Percentiles rank a stretch among this genome's conserved stretches.
These are phyloP conservation scores for Coenonympha arcania DNA, from an alignment of 2,888 invertebrate species.

Conservation along the genomic window DNA sequence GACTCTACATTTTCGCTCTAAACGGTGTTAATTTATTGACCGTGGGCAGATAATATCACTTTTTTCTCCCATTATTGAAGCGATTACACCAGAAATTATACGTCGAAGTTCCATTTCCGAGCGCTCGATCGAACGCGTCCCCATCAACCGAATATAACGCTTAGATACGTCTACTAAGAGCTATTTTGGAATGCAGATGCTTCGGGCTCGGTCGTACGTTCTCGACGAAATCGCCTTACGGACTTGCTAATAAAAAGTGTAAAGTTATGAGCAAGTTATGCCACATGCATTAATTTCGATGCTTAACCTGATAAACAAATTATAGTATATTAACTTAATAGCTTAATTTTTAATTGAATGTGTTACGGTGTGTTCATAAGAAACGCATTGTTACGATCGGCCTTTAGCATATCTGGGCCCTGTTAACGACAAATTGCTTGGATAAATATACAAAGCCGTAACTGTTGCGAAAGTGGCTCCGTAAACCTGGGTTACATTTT, in stretches of 20 bases:
- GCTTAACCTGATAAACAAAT: constrained; percentile 75
- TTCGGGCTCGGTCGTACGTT: constrained; percentile 49
- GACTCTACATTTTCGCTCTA: constrained; percentile 74
- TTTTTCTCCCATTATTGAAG: constrained; percentile 73
- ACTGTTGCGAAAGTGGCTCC: constrained; percentile 26
- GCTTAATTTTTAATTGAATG: constrained; percentile 74
- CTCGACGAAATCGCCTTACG: constrained; percentile 69
- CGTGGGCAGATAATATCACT: constrained; percentile 75
- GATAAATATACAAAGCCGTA: constrained; percentile 40
- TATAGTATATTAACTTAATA: constrained; percentile 72
- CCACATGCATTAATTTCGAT: constrained; percentile 74
- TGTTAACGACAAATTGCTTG: constrained; percentile 57
- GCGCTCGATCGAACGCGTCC: constrained; percentile 42
- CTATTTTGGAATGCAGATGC: constrained; percentile 33
- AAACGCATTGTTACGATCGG: constrained; percentile 59
- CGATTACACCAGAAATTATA: constrained; percentile 75
- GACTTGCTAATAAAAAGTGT: constrained; percentile 72
- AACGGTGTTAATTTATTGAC: constrained; percentile 75
- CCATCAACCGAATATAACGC: constrained; percentile 30
- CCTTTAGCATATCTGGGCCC: constrained; percentile 51
- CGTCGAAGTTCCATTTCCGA: constrained; percentile 61
- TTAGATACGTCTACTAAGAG: constrained; percentile 36
- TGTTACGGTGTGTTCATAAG: constrained; percentile 64
- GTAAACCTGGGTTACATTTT: constrained; percentile 43
- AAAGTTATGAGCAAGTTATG: constrained; percentile 72